Conservation (phyloP, 2,888 invertebrate genomes). For the Xylota sylvarum region DNA sequence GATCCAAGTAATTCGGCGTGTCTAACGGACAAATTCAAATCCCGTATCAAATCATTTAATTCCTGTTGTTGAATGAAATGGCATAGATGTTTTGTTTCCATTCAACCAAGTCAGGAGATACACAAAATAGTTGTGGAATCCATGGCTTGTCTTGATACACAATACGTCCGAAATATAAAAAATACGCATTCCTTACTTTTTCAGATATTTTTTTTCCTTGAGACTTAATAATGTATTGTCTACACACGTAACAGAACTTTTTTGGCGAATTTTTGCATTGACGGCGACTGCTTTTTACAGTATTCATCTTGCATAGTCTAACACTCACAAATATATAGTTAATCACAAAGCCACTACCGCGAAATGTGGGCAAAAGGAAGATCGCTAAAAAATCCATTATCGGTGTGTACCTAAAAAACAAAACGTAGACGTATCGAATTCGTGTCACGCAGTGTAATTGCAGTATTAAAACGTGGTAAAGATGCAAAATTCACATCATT, state of each 20-base stretch:
- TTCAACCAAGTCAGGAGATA: neutral
- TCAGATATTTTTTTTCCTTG: too few species aligned
- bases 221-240: too few species aligned
- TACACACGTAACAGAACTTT: neutral
- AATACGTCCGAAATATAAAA: neutral
- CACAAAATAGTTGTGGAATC: neutral
- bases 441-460: too few species aligned
- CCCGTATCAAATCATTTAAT: constrained; percentile 4
- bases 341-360: neutral
- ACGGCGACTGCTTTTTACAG: too few species aligned
- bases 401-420: neutral
- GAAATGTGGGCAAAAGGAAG: neutral
- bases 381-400: neutral
- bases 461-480: too few species aligned
- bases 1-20: constrained; percentile 1
- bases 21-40: constrained; percentile 4
- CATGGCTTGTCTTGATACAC: neutral
- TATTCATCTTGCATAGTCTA: neutral
- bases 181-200: neutral
- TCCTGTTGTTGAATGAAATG: neutral
- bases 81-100: neutral
- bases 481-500: too few species aligned
- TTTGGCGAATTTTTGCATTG: neutral
- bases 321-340: constrained; percentile 2
- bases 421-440: too few species aligned